Evolutionary conservation across 92 coral and sea anemone species (phyloP), one percentile per base, ranked within the genome.

Genomic region (Epizoanthus illoricatus): DNA sequence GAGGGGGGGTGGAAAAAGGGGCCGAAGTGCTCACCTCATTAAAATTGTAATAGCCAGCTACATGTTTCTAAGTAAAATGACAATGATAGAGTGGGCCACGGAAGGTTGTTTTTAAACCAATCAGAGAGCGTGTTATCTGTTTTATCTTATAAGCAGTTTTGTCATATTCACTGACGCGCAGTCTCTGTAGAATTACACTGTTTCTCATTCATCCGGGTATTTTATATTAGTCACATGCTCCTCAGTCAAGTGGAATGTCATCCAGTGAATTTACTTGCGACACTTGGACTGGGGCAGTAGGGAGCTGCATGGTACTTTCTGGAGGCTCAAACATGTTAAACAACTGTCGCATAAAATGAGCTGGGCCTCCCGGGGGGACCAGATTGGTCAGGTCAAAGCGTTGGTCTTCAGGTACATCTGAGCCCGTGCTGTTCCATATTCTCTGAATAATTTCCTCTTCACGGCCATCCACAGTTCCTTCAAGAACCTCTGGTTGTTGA

Each of bases 181-280:
- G n/a, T n/a, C n/a, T n/a, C n/a, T n/a, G n/a, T n/a, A n/a, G n/a
- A 42, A 42, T 42, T 42, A 5, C 47, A 42, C 47, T 49, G 55
- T 4, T 49, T 49, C 1, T 49, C 55, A 3, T 49, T 3, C 17
- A 24, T 65, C 70, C 39, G 42, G 42, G 70, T 65, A 24, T 40
- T 65, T n/a, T n/a, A n/a, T n/a, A n/a, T 24, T 21, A 65, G 13
- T 68, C 39, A 24, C 36, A 10, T 68, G n/a, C 0, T 28, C 52
- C 18, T 75, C 56, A 75, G 58, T 76, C 81, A 39, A 76, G 81
- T 1, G 81, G 70, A 56, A 76, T 76, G 20, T 76, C 11, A 9
- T 76, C 81, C 2, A 76, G 57, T 20, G 68, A 5, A 17, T 60
- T 39, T 11, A 15, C 33, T 60, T 17, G 56, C 49, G 28, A 10